Percentiles rank a stretch among this genome's conserved stretches.
phyloP scores from a whole-genome alignment of 2,113 vertebrate genomes.

The Centropus unirufus region DNA sequence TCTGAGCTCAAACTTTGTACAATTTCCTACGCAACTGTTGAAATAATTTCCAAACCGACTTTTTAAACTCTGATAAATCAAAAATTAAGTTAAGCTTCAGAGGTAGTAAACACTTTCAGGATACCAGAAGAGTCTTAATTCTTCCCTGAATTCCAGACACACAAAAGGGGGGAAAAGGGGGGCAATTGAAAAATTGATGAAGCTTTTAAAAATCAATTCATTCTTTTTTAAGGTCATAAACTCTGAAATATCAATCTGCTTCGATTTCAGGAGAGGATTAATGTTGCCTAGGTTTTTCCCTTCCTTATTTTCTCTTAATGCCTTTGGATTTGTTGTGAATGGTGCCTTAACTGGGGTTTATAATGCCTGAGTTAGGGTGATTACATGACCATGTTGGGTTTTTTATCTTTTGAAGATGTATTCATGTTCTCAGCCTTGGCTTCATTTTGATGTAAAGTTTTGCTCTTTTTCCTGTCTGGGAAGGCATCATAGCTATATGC shows the following conservation, averaged over 20 bases:
- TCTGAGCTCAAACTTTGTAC: background rate
- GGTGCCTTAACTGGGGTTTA: background rate
- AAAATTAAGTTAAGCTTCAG: background rate
- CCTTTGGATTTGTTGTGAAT: background rate
- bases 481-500: background rate
- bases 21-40: background rate
- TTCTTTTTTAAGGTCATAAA: conserved; percentile 26
- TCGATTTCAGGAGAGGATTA: conserved; percentile 17
- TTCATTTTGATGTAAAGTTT: background rate
- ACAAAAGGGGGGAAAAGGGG: background rate
- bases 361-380: background rate
- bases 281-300: background rate
- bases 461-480: background rate
- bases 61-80: conserved; percentile 20
- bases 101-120: background rate
- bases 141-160: background rate
- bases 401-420: background rate
- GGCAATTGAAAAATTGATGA: background rate
- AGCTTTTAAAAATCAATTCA: conserved; percentile 9
- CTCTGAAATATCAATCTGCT: background rate
- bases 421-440: background rate
- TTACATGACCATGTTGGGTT: background rate
- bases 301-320: background rate
- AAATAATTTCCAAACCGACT: background rate
- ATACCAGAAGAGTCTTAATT: background rate